These are phyloP conservation scores for Sylvia atricapilla DNA, from an alignment of 2,113 vertebrate genomes.

Conservation along the genomic window DNA sequence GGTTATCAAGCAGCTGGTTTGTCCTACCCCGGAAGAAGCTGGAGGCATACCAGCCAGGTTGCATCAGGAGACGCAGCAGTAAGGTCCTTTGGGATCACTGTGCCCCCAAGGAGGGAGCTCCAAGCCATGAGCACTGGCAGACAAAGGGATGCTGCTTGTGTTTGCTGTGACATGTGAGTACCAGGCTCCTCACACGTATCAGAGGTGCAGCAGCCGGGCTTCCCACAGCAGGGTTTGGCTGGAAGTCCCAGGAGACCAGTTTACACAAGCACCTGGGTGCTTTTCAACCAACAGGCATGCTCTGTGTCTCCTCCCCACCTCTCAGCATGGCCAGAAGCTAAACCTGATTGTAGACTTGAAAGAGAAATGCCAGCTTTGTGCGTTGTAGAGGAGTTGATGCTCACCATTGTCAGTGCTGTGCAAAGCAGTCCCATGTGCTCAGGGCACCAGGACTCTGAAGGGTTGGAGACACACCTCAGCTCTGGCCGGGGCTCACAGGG, in stretches of 20 bases:
- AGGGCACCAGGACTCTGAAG: background rate
- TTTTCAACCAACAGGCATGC: background rate
- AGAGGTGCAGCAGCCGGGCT: background rate
- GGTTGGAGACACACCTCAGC: background rate
- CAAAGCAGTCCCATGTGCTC: background rate
- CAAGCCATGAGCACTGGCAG: accelerated
- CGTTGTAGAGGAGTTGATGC: background rate
- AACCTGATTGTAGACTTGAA: background rate
- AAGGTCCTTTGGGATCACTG: background rate
- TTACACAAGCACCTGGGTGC: background rate
- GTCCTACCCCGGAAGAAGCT: background rate
- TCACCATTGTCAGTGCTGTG: background rate
- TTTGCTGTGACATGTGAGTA: accelerated
- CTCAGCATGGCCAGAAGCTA: background rate
- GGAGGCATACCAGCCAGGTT: background rate
- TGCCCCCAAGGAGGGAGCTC: background rate
- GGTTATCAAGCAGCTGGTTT: background rate
- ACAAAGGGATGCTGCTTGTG: background rate
- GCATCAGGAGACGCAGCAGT: background rate
- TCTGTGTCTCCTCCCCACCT: accelerated
- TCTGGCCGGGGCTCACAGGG: background rate
- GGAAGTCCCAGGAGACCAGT: background rate
- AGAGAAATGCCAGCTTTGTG: background rate
- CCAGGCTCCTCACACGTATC: background rate
- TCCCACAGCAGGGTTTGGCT: background rate